phyloP scores from a whole-genome alignment of 2,888 invertebrate species.

The Sylvicola cinctus region DNA sequence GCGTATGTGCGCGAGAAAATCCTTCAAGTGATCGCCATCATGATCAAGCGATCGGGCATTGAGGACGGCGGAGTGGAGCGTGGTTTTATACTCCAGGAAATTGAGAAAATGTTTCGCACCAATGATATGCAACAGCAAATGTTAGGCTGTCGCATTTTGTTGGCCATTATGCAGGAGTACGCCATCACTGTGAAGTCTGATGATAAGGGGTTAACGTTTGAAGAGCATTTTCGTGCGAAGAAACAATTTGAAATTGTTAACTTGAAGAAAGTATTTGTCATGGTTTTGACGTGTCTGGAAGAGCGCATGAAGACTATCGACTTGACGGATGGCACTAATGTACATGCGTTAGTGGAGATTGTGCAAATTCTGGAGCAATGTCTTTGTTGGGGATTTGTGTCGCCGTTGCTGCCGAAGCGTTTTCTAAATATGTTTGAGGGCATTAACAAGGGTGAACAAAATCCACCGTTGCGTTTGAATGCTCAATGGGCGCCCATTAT shows the following conservation, averaged over 20 bases:
- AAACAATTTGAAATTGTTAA: slow-evolving; percentile 64
- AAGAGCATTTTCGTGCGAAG: slow-evolving; percentile 66
- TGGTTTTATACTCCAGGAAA: slow-evolving; percentile 44
- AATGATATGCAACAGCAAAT: slow-evolving; percentile 54
- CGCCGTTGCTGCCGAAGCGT: slow-evolving; percentile 42
- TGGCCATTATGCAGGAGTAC: slow-evolving; percentile 73
- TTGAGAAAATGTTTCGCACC: slow-evolving; percentile 62
- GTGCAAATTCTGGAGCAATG: slow-evolving; percentile 60
- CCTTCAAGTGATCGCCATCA: slow-evolving; percentile 59
- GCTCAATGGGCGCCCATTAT: slow-evolving; percentile 54
- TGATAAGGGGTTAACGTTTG: slow-evolving; percentile 75
- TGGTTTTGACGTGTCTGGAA: slow-evolving; percentile 20
- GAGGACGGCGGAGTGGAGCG: slow-evolving; percentile 50
- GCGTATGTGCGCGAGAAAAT: slow-evolving; percentile 34
- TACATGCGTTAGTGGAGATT: slow-evolving; percentile 37
- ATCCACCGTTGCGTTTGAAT: slow-evolving; percentile 34
- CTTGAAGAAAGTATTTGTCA: slow-evolving; percentile 56
- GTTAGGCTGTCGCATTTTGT: slow-evolving; percentile 64
- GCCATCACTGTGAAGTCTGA: slow-evolving; percentile 67
- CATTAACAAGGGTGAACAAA: slow-evolving; percentile 44
- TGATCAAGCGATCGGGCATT: slow-evolving; percentile 65
- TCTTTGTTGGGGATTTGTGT: slow-evolving; percentile 64
- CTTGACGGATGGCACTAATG: slow-evolving; percentile 26
- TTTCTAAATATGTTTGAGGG: slow-evolving; percentile 50
- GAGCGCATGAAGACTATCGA: slow-evolving; percentile 14